Evolutionary conservation across 2,113 vertebrate genomes (phyloP), one percentile per base, ranked within the genome.

Genomic region (Myrmecophaga tridactyla): DNA sequence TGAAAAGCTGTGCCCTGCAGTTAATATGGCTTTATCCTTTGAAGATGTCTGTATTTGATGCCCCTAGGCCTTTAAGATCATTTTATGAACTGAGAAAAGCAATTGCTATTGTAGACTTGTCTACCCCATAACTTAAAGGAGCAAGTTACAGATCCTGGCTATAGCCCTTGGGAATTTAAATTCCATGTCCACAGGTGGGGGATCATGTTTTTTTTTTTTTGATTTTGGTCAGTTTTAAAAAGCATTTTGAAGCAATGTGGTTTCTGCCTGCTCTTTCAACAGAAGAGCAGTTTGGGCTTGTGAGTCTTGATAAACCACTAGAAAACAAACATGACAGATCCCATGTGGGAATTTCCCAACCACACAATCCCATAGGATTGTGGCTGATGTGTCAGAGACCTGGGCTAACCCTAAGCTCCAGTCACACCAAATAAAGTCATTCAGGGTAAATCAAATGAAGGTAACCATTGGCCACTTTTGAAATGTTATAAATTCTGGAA

Each of bases 401-500:
- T n/a, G 39, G 27, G n/a, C 12, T 73, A 93, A 60, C 67, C 10
- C 13, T 76, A 27, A 80, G 65, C 31, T 92, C 94, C 23, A 83
- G 51, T 96, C 48, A 93, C 78, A 65, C 48, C 53, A 94, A 96
- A 94, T 67, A 70, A 83, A 94, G 67, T 82, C 25, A 48, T 34
- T 11, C 31, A 48, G 82, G 75, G 77, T 78, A 89, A 95, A 81
- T 82, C 31, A 76, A 81, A 62, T 86, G 67, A 70, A 86, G 27
- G 12, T 65, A 85, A 93, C 23, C n/a, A 70, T 1, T 53, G 76
- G 6, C 15, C 70, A 60, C n/a, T 93, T 93, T 93, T 67, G 21
- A 85, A 96, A 56, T 58, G 39, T n/a, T 69, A 31, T 31, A 39
- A 86, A 39, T 81, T 94, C 89, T 93, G n/a, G 85, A 93, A 94